Base-by-base conservation (phyloP, 2,113 vertebrate species). In the Rhabdornis inornatus region DNA sequence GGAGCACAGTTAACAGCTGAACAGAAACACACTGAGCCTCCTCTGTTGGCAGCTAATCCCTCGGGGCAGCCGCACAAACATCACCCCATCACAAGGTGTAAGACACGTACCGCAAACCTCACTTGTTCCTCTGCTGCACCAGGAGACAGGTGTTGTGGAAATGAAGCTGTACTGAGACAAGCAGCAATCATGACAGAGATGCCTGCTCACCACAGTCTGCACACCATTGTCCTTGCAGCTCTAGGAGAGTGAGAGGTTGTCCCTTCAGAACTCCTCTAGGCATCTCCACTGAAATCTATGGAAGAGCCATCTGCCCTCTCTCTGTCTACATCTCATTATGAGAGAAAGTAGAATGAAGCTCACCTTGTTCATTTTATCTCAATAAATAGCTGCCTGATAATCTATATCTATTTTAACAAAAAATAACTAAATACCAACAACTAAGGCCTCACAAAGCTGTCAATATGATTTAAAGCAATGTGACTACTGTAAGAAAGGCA, bases 21-120 rank as follows among this genome's bases (percentile, higher is more conserved):
- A 55, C 10, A 77, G 80, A 57, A 70, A 16, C 18, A 57, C 12
- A 4, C 37, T 5, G 45, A 83, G 31, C 24, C 17, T 42, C 44
- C 12, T 4, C 7, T 40, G 7, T 18, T 57, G 35, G n/a, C 27
- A 66, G 40, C n/a, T 83, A 70, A 25, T 83, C 31, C 69, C 87
- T 35, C 3, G 0, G 60, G 39, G 35, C 39, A 86, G 68, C 24
- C 1, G 0, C 47, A 42, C 35, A 77, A 23, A 47, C 64, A n/a
- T 18, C 55, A 42, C 23, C 37, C 24, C 50, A 61, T 27, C 88
- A 45, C 35, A 33, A 63, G 18, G 39, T 27, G 27, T 50, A 61
- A 84, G 65, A 69, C 42, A 33, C 0, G 3, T 6, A 47, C 0
- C 0, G 66, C 61, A 90, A 90, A 40, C 37, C 23, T 79, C 31